Conservation (phyloP, 2,888 invertebrate species). For the Anticlea derivata region DNA sequence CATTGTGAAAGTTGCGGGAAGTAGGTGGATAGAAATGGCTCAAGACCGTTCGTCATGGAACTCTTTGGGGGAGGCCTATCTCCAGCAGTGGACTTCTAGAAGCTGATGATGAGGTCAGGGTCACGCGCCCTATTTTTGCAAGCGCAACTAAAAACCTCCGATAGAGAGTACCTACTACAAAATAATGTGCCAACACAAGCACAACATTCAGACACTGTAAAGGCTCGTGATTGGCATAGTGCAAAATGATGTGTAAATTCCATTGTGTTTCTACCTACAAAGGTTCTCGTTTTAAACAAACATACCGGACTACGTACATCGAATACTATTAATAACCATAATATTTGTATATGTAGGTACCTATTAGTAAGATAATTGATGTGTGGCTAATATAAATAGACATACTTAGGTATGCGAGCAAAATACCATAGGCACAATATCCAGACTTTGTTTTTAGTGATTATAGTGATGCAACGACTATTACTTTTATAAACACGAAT, state of each 20-base stretch:
- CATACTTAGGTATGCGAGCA: not conserved
- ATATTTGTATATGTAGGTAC: not conserved
- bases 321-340: not conserved
- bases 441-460: conserved; percentile 9
- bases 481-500: no score
- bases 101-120: no score
- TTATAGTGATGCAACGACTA: no score
- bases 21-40: no score
- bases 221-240: conserved; percentile 18
- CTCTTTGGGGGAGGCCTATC: no score
- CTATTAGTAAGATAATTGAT: not conserved
- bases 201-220: conserved; percentile 12
- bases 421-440: conserved; percentile 2
- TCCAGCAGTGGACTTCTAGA: no score
- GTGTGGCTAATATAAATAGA: conserved; percentile 8
- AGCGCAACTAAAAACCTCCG: not conserved
- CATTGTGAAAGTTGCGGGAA: no score
- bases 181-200: conserved; percentile 1
- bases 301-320: conserved; percentile 5
- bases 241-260: conserved; percentile 25
- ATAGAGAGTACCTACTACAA: not conserved
- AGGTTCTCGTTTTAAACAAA: conserved; percentile 13
- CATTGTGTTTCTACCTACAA: conserved; percentile 21
- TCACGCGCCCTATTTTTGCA: not conserved
- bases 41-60: no score